Evolutionary conservation across 2,888 invertebrate species (phyloP).

Genomic region (Balanococcus diminutus): DNA sequence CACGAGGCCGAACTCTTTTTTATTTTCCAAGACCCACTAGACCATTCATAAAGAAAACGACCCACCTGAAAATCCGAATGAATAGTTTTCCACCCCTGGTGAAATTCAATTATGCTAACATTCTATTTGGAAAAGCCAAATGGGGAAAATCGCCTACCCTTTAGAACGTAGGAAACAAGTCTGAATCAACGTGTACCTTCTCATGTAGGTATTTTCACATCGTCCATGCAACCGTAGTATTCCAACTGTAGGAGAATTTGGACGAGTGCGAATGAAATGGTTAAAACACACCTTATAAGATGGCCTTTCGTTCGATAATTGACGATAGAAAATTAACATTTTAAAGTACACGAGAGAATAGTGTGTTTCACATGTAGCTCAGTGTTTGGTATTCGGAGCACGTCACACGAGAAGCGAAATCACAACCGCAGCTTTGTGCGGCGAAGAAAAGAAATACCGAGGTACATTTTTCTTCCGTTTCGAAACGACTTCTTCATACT

Average conservation of each 20-base stretch:
- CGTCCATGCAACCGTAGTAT: no score
- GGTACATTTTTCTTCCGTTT: constrained; percentile 23
- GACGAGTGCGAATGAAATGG: not conserved
- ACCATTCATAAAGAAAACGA: constrained; percentile 48
- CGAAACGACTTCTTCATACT: constrained; percentile 10
- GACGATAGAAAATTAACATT: not conserved
- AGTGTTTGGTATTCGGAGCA: not conserved
- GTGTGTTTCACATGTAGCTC: not conserved
- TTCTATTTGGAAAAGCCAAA: constrained; percentile 41
- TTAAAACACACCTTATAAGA: not conserved
- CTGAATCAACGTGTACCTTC: constrained; percentile 5
- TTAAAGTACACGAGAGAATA: not conserved
- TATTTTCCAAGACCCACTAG: constrained; percentile 30
- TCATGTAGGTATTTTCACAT: no score
- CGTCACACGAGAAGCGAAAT: not conserved
- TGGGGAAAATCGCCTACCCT: constrained; percentile 24
- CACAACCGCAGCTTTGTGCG: not conserved
- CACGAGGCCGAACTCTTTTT: constrained; percentile 17
- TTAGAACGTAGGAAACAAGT: not conserved
- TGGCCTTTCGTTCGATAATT: not conserved
- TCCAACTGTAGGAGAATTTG: not conserved
- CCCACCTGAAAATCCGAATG: constrained; percentile 45
- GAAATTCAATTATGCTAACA: constrained; percentile 51
- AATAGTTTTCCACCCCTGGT: constrained; percentile 46
- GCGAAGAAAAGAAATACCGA: not conserved